Evolutionary conservation across 1,140 invertebrate species (phyloP).

Genomic region (Diachasma alloeum): DNA sequence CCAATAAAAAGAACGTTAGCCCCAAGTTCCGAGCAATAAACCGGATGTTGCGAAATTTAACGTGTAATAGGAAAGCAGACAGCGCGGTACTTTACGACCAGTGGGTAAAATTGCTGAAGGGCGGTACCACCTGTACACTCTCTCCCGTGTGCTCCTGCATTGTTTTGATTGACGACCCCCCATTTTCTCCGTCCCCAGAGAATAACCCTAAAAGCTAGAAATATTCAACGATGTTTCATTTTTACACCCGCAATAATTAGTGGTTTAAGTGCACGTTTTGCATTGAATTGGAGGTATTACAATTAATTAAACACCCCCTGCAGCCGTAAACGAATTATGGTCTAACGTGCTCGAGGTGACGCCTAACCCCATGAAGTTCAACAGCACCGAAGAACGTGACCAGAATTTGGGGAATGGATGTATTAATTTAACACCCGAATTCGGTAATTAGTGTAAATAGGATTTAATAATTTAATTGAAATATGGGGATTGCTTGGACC

Average conservation of each 20-base stretch:
- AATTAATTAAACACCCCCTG: constrained; percentile 45
- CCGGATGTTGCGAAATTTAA: not conserved
- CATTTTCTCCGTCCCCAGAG: not conserved
- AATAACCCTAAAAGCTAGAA: not conserved
- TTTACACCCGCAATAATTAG: not conserved
- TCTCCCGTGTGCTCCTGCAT: not conserved
- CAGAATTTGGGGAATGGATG: not conserved
- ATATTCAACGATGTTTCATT: not conserved
- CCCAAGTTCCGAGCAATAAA: not conserved
- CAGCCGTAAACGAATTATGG: constrained; percentile 10
- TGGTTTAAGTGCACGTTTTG: constrained; percentile 3
- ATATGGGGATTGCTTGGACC: not conserved
- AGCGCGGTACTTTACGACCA: not conserved
- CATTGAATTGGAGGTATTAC: constrained; percentile 47
- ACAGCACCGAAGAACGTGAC: not conserved
- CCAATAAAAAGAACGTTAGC: not conserved
- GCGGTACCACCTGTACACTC: not conserved
- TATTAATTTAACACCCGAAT: not conserved
- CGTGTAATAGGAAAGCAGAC: not conserved
- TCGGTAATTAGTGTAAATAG: not conserved
- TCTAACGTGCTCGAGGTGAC: not conserved
- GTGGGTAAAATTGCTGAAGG: constrained; percentile 10
- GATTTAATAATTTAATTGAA: not conserved
- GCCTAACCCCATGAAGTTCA: not conserved
- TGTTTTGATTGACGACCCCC: not conserved